phyloP scores from a whole-genome alignment of 2,113 vertebrate species.

The Zosterops hypoxanthus region DNA sequence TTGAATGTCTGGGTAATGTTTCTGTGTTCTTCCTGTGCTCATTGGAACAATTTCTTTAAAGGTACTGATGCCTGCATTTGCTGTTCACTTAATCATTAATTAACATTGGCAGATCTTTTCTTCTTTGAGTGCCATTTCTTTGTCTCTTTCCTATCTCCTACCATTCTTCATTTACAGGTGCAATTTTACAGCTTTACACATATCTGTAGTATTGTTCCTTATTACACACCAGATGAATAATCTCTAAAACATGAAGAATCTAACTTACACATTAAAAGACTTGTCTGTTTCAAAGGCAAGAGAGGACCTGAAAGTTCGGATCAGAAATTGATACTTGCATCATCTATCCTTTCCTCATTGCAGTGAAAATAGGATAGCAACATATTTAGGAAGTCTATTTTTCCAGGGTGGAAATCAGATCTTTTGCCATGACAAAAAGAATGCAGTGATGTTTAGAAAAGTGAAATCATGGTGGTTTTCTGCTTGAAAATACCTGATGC shows the following conservation, averaged over 20 bases:
- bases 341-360: not conserved
- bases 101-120: not conserved
- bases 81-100: not conserved
- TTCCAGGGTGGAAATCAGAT: not conserved
- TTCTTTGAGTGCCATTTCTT: not conserved
- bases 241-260: not conserved
- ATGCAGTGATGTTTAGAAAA: not conserved
- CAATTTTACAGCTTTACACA: not conserved
- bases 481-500: not conserved
- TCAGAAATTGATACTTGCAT: not conserved
- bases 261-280: not conserved
- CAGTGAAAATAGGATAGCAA: not conserved
- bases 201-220: not conserved
- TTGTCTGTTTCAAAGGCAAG: not conserved
- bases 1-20: not conserved
- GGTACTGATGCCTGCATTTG: not conserved
- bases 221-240: not conserved
- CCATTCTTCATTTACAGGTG: not conserved
- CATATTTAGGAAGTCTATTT: not conserved
- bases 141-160: not conserved
- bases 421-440: not conserved
- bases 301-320: not conserved
- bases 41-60: not conserved
- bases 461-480: not conserved
- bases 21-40: not conserved